Conservation (phyloP, 2,888 invertebrate species). For the Lasiommata megera region DNA sequence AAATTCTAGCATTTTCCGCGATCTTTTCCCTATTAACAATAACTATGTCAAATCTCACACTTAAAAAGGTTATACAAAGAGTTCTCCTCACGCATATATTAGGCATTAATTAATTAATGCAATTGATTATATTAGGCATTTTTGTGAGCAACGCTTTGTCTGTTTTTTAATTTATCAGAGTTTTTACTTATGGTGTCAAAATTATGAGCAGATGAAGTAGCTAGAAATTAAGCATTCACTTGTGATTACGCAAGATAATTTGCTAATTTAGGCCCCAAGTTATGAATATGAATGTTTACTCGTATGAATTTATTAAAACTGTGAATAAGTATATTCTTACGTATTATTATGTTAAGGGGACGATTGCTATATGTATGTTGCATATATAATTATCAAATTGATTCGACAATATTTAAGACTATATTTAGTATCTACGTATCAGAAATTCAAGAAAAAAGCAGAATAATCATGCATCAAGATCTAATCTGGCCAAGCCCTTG, state of each 20-base stretch:
- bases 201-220: not conserved
- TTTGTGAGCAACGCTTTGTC: no score
- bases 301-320: not conserved
- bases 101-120: no score
- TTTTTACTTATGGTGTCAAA: not conserved
- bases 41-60: no score
- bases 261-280: not conserved
- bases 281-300: not conserved
- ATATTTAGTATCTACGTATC: not conserved
- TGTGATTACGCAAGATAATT: conserved; percentile 4
- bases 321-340: not conserved
- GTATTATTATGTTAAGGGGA: no score
- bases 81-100: no score
- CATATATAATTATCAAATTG: no score
- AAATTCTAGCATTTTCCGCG: no score
- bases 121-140: no score
- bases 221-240: not conserved
- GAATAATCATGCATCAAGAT: not conserved
- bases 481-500: not conserved
- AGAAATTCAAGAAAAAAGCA: not conserved
- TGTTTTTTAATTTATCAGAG: no score
- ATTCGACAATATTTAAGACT: not conserved
- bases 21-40: no score
- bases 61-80: no score
- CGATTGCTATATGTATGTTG: no score